Percentiles rank a stretch among this genome's conserved stretches.
Conservation (phyloP, 2,113 vertebrate species). For the Mixornis gularis region DNA sequence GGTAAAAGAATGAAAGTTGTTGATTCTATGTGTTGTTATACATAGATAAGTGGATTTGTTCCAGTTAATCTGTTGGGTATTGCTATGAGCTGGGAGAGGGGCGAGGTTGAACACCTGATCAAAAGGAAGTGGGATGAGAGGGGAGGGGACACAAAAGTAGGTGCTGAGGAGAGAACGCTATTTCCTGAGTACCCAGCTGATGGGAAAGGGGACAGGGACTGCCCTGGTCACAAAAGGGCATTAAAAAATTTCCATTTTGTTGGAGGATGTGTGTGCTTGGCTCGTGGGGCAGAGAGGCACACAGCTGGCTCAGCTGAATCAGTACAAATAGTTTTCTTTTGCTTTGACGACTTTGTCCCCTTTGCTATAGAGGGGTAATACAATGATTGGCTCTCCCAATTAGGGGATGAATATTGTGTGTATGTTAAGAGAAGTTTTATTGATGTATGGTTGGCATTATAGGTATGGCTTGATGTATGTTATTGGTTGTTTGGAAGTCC, state of each 20-base stretch:
- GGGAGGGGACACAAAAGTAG: not conserved
- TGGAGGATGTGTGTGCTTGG: too few species aligned
- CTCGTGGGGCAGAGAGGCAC: fast-evolving
- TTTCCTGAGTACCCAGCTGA: not conserved
- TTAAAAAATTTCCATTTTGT: not conserved
- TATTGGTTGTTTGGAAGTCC: not conserved
- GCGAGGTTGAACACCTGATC: not conserved
- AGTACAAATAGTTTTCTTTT: not conserved
- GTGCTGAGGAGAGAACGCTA: not conserved
- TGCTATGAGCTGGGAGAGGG: not conserved
- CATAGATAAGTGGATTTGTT: not conserved
- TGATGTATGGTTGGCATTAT: not conserved
- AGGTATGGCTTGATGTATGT: not conserved
- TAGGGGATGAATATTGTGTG: not conserved
- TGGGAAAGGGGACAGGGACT: not conserved
- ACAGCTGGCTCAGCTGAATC: not conserved
- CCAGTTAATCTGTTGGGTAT: not conserved
- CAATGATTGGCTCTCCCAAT: not conserved
- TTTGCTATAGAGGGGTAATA: not conserved
- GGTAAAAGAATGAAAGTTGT: not conserved
- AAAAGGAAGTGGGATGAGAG: not conserved
- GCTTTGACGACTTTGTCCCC: fast-evolving
- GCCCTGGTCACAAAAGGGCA: fast-evolving
- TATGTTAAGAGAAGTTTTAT: not conserved
- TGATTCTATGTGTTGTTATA: not conserved